phyloP scores from a whole-genome alignment of 2,113 vertebrate genomes.

The Tyto alba region DNA sequence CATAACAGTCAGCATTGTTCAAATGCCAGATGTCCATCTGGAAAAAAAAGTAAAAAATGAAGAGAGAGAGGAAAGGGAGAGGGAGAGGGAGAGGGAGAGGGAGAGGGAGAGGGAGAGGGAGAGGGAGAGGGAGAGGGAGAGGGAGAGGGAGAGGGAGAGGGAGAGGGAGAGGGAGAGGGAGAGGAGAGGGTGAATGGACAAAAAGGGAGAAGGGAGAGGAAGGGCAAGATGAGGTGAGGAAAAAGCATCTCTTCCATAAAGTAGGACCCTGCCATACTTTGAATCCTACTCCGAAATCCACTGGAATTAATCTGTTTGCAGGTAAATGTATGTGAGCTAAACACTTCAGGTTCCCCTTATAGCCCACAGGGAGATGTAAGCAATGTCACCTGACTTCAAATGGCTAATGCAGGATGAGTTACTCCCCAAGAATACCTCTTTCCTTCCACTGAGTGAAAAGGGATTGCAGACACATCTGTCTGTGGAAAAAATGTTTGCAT shows the following conservation, averaged over 20 bases:
- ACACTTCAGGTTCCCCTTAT: neutral
- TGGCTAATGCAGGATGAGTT: neutral
- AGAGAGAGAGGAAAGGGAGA: neutral
- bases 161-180: too few relatives aligned
- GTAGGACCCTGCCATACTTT: neutral
- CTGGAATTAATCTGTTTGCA: neutral
- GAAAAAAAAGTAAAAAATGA: neutral
- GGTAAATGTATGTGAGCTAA: neutral
- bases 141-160: too few relatives aligned
- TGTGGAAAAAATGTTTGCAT: neutral
- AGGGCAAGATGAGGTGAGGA: too few relatives aligned
- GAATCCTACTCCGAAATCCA: neutral
- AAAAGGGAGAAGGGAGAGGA: too few relatives aligned
- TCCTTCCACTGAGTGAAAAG: neutral
- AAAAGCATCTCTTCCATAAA: neutral
- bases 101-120: neutral
- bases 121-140: neutral
- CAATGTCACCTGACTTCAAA: neutral
- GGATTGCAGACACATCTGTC: neutral
- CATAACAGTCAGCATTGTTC: neutral
- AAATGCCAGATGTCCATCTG: neutral
- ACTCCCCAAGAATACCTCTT: neutral
- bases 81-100: too few relatives aligned
- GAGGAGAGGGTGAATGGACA: too few relatives aligned
- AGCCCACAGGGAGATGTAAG: neutral